Base-by-base conservation (phyloP, 2,797 vertebrate species). In the Onychomys torridus region DNA sequence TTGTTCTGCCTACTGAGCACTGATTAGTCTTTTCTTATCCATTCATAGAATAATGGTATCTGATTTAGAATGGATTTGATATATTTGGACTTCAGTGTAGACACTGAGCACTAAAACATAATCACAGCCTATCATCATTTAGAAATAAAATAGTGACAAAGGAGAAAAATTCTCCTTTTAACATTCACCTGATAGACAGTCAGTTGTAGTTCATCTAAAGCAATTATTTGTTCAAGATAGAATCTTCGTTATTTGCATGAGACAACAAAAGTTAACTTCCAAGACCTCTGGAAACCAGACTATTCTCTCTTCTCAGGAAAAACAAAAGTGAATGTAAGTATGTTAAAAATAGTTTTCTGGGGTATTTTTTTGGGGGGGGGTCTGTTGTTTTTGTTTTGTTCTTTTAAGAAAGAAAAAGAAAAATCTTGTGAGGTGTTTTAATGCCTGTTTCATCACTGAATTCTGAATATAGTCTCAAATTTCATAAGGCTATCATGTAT, bases 401-500 rank as follows among this genome's bases (percentile, higher is more conserved):
- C 13, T 93, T 94, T 96, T 84, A 46, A 91, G 86, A 81, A 27
- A 95, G 9, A 23, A 59, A 59, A 59, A 61, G 13, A 52, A 52
- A 52, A 94, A 89, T 89, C 46, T 67, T 85, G 8, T 91, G 34
- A 61, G 67, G 4, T 96, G 8, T 95, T 1, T 55, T 63, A n/a
- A 96, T 86, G 81, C 52, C 40, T 92, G 34, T 94, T 46, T 95
- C 94, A 59, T 13, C 43, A 16, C 46, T 96, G 59, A 93, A 75
- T 19, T 52, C 78, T 17, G 61, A 94, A 86, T 90, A 96, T 88
- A 97, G 59, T 85, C 92, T 96, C 91, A 59, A 52, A n/a, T 95
- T 97, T 96, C n/a, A 96, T 96, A 97, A 94, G 77, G 19, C 71
- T 0, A 61, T 93, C 90, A 96, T 95, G 2, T 85, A 96, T 97